Evolutionary conservation across 2,888 invertebrate species (phyloP).

Genomic region (Scaeva pyrastri): DNA sequence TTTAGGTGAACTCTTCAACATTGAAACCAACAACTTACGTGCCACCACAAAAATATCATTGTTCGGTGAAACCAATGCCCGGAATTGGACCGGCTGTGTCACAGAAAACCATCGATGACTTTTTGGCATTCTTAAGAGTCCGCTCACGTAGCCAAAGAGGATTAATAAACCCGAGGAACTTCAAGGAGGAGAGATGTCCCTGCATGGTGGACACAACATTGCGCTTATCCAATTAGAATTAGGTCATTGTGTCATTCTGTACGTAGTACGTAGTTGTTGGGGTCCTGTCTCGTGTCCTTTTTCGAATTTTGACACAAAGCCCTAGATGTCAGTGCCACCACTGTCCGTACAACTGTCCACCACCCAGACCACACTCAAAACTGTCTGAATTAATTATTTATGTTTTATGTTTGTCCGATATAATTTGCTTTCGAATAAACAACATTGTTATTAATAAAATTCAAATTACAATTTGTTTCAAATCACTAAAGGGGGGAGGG

Average conservation of each 20-base stretch:
- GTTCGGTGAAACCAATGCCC: conserved; percentile 85
- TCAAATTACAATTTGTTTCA: conserved; percentile 59
- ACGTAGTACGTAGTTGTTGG: background rate
- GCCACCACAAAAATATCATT: conserved; percentile 66
- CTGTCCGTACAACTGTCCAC: conserved; percentile 48
- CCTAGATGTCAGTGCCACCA: conserved; percentile 38
- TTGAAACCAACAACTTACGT: conserved; percentile 18
- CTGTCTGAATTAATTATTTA: conserved; percentile 57
- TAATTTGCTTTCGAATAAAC: conserved; percentile 64
- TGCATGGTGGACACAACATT: conserved; percentile 74
- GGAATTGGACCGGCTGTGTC: conserved; percentile 87
- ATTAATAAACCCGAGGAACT: conserved; percentile 77
- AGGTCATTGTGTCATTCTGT: background rate
- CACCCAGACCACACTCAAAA: conserved; percentile 19
- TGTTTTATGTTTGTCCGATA: conserved; percentile 45
- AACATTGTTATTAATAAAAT: conserved; percentile 70
- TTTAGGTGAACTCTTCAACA: conserved; percentile 37
- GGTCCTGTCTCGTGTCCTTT: no score
- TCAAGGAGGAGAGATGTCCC: conserved; percentile 77
- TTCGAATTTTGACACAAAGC: no score
- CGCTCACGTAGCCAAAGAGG: conserved; percentile 76
- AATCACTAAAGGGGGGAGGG: background rate
- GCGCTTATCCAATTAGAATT: conserved; percentile 35
- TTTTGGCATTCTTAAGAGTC: conserved; percentile 84
- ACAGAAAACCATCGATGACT: conserved; percentile 84